phyloP scores from a whole-genome alignment of 2,888 invertebrate genomes.

The Flexamia atlantica region DNA sequence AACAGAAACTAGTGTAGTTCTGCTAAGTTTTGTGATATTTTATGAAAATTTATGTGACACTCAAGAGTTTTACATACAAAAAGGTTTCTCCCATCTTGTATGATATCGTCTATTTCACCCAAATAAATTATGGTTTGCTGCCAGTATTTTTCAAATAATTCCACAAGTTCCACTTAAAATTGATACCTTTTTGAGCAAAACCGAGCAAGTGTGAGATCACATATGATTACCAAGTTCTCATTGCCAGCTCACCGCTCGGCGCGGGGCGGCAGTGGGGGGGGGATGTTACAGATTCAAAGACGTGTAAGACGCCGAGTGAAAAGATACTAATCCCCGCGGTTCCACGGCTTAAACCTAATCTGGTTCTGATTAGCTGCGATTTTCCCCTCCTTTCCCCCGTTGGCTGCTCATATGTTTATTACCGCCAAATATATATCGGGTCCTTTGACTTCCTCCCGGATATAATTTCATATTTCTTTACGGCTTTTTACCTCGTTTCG shows the following conservation, averaged over 20 bases:
- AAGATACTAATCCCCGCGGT: slow-evolving; percentile 43
- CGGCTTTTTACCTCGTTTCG: slow-evolving; percentile 20
- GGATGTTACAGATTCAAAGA: slow-evolving; percentile 49
- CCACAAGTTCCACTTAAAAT: too few species aligned
- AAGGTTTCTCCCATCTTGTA: too few species aligned
- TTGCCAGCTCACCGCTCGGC: background rate
- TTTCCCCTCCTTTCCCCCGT: slow-evolving; percentile 26
- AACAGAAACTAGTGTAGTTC: too few species aligned
- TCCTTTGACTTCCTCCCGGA: slow-evolving; percentile 25
- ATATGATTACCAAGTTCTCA: background rate
- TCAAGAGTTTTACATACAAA: too few species aligned
- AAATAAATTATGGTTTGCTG: too few species aligned
- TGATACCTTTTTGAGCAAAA: too few species aligned
- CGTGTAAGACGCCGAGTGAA: slow-evolving; percentile 49
- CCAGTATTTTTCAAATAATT: too few species aligned
- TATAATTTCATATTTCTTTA: slow-evolving; percentile 33
- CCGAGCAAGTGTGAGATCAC: background rate
- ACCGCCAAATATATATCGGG: slow-evolving; percentile 37
- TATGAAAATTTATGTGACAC: too few species aligned
- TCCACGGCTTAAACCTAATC: slow-evolving; percentile 43
- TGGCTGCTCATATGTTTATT: slow-evolving; percentile 47
- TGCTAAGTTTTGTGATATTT: too few species aligned
- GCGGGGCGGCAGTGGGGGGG: background rate
- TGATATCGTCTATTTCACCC: too few species aligned
- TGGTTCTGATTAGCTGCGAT: slow-evolving; percentile 52